Evolutionary conservation across 2,888 invertebrate genomes (phyloP).

Genomic region (Macrophya annulata): DNA sequence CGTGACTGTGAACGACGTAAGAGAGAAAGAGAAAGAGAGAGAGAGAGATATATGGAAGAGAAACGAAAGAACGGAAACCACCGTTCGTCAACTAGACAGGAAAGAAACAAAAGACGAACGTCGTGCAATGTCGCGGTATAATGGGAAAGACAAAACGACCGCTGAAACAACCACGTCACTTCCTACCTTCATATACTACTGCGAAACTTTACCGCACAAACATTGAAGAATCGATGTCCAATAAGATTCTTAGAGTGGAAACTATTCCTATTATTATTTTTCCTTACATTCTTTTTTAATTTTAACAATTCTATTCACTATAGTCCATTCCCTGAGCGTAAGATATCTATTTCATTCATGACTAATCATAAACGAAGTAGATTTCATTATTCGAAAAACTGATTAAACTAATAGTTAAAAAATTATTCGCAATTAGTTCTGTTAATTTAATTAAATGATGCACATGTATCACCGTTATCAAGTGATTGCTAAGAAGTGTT

Average conservation of each 20-base stretch:
- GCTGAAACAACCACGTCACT: neutral
- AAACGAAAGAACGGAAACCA: slow-evolving; percentile 38
- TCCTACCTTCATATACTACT: slow-evolving; percentile 32
- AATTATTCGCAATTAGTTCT: too few relatives aligned
- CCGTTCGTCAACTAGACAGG: slow-evolving; percentile 48
- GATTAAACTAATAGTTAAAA: neutral
- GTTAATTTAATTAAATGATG: too few relatives aligned
- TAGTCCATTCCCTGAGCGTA: neutral
- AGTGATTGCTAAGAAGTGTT: too few relatives aligned
- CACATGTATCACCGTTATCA: too few relatives aligned
- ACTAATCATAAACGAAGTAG: too few relatives aligned
- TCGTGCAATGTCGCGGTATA: slow-evolving; percentile 49
- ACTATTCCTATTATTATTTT: too few relatives aligned
- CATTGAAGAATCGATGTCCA: slow-evolving; percentile 47
- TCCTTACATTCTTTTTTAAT: neutral
- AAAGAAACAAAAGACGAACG: slow-evolving; percentile 38
- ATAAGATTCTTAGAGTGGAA: slow-evolving; percentile 13
- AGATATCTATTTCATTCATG: neutral
- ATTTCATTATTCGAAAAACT: neutral
- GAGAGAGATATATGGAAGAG: slow-evolving; percentile 9
- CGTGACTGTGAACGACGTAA: slow-evolving; percentile 16
- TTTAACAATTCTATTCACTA: neutral
- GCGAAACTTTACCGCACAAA: neutral
- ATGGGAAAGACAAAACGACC: slow-evolving; percentile 44
- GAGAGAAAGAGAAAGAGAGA: neutral